Base-by-base conservation (phyloP, 2,113 vertebrate genomes). In the Rissa tridactyla region DNA sequence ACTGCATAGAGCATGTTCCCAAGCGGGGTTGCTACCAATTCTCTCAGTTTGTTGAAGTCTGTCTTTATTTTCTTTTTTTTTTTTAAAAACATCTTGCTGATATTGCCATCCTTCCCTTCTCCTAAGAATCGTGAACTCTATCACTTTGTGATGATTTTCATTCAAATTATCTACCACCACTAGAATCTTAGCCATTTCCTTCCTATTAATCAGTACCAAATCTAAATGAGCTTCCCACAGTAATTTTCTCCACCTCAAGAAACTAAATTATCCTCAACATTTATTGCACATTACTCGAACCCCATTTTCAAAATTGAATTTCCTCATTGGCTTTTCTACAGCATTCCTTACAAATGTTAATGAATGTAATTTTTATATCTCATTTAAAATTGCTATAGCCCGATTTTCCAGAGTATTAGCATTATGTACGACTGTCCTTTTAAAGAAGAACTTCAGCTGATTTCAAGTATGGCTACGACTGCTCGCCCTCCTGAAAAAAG, bases 231-330 rank as follows among this genome's bases (percentile, higher is more conserved):
- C 82, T 94, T 96, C 94, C 90, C 95, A 92, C 57, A 90, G 94
- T 94, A 92, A 96, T 96, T 94, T 96, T 95, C 95, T 96, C 76
- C 60, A 96, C 86, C 95, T 96, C 92, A 90, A 92, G 96, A 90
- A 96, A 96, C 95, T 93, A 96, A 90, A 96, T 97, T 95, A 94
- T 92, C 94, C 88, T 97, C 95, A 95, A 95, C 92, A 88, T 95
- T 94, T 96, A 97, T 95, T 97, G 96, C 94, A 95, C 86, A 82
- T 94, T 96, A 96, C 85, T 96, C 94, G 93, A 95, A 94, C 71
- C 88, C 94, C 95, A 94, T 96, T 94, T 96, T 96, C 88, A 90
- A 96, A 96, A 96, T 81, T 95, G 88, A 96, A 97, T 96, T 93
- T 96, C 85, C 58, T 93, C 88, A 55, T 22, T 88, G 88, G 85